A percentile compares a stretch with the other conserved stretches of the same genome.
Evolutionary conservation across 2,797 vertebrate genomes (phyloP).

Genomic region (Momotus momota): DNA sequence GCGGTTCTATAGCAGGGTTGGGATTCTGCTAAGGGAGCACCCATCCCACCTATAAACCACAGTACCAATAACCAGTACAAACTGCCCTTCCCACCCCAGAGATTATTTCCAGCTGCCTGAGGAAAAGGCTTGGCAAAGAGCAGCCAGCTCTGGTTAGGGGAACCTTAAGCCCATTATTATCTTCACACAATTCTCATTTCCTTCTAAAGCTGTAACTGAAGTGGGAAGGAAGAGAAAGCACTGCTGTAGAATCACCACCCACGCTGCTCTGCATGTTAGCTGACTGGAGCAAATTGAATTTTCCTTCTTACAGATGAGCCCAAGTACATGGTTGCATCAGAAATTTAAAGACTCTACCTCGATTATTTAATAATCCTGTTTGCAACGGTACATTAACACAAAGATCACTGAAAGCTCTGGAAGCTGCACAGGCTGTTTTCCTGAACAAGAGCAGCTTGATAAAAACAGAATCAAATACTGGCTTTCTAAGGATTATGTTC

Average conservation of each 20-base stretch:
- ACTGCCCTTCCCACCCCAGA: neutral
- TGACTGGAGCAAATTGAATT: neutral
- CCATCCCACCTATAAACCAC: constrained; percentile 6
- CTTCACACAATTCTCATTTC: neutral
- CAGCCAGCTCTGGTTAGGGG: neutral
- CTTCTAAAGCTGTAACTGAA: constrained; percentile 16
- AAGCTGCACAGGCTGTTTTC: neutral
- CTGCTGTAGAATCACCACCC: constrained; percentile 1
- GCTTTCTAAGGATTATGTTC: neutral
- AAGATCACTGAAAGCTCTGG: neutral
- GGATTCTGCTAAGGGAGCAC: constrained; percentile 24
- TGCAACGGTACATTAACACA: neutral
- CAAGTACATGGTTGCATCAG: neutral
- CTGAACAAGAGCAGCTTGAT: neutral
- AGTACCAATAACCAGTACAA: neutral
- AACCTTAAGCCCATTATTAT: neutral
- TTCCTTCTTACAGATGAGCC: neutral
- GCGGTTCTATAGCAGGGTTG: neutral
- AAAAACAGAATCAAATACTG: neutral
- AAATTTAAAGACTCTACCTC: neutral
- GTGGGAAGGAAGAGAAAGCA: constrained; percentile 34
- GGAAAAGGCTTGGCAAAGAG: neutral
- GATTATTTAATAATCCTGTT: neutral
- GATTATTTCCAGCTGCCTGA: neutral
- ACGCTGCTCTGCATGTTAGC: neutral